Percentiles rank a stretch among this genome's conserved stretches.
Conservation (phyloP, 2,113 vertebrate species). For the Ranitomeya imitator region DNA sequence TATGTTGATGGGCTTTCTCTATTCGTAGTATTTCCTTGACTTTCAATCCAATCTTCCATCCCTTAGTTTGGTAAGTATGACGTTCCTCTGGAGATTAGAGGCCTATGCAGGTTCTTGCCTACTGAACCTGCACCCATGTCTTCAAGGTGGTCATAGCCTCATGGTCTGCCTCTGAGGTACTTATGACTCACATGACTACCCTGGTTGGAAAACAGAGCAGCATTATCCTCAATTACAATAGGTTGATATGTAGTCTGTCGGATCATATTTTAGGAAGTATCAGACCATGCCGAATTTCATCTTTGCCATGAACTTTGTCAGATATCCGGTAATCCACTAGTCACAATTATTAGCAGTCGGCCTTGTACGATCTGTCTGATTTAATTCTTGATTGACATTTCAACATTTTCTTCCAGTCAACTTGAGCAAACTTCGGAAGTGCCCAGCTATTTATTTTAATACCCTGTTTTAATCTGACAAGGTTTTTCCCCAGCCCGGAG, state of each 20-base stretch:
- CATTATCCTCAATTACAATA: neutral
- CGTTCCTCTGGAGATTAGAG: neutral
- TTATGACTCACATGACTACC: neutral
- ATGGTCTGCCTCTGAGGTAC: neutral
- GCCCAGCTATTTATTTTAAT: conserved; percentile 36
- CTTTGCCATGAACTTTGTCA: neutral
- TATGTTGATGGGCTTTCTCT: no score
- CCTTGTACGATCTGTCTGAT: neutral
- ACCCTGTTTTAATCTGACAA: conserved; percentile 38
- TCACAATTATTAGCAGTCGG: neutral
- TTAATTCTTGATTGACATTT: conserved; percentile 37
- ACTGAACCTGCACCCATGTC: neutral
- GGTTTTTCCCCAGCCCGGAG: conserved; percentile 22
- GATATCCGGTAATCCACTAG: conserved; percentile 8
- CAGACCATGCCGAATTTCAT: neutral
- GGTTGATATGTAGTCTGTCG: neutral
- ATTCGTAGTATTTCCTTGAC: no score
- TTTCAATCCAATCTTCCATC: no score
- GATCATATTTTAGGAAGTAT: neutral
- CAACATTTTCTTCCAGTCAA: conserved; percentile 27
- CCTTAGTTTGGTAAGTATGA: neutral
- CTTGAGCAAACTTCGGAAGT: conserved; percentile 2
- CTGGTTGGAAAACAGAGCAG: neutral
- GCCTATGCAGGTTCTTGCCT: neutral
- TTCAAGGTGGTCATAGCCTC: neutral